Conservation (phyloP, 2,113 vertebrate species). For the Crotalus horridus region DNA sequence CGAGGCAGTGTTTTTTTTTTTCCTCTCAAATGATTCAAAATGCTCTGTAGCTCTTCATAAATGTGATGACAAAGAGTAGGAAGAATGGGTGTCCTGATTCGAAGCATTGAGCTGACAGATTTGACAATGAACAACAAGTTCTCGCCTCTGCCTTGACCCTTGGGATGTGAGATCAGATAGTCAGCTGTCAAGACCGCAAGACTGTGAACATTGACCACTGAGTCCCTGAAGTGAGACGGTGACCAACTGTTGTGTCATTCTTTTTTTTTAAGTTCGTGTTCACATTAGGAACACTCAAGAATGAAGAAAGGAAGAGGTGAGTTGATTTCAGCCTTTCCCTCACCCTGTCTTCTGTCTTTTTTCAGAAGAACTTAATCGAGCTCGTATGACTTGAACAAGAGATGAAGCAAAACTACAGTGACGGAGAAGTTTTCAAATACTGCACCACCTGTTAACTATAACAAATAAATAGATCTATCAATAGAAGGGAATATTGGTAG, state of each 20-base stretch:
- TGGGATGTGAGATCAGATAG: background rate
- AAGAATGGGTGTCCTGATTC: background rate
- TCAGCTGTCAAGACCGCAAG: background rate
- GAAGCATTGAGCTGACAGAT: background rate
- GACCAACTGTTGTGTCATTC: background rate
- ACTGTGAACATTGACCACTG: background rate
- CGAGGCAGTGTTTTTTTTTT: background rate
- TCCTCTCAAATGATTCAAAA: background rate
- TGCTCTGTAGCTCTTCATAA: background rate
- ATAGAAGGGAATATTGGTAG: background rate
- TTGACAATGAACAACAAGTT: background rate
- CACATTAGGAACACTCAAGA: background rate
- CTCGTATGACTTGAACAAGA: background rate
- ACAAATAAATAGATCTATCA: background rate
- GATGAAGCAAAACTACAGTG: background rate
- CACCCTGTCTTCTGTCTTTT: background rate
- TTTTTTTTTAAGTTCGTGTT: background rate
- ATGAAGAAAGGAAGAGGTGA: background rate
- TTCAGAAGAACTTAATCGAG: background rate
- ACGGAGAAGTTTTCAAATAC: background rate
- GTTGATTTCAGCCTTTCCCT: background rate
- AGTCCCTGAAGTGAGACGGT: background rate
- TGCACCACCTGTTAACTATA: background rate
- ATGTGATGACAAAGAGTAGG: conserved; percentile 11
- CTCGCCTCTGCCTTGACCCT: background rate